Percentiles rank a stretch among this genome's conserved stretches.
Evolutionary conservation across 2,797 vertebrate species (phyloP).

Genomic region (Schizothorax lantsangensis): DNA sequence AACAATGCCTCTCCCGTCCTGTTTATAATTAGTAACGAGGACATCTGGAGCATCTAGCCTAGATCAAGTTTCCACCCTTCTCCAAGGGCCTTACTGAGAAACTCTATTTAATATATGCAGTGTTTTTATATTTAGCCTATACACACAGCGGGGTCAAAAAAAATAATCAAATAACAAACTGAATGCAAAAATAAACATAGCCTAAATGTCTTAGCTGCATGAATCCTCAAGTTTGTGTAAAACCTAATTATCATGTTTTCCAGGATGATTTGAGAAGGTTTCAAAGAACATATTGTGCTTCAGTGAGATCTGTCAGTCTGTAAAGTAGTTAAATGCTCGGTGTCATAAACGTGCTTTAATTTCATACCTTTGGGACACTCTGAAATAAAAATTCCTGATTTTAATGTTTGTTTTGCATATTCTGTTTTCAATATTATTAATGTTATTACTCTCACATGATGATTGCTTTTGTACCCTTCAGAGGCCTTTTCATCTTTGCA

Average conservation of each 20-base stretch:
- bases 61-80: constrained; percentile 34
- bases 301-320: background rate
- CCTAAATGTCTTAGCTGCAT: background rate
- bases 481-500: background rate
- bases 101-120: background rate
- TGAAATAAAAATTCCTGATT: background rate
- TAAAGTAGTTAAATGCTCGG: background rate
- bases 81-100: background rate
- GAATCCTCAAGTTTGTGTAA: background rate
- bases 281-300: background rate
- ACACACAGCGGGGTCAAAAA: no score
- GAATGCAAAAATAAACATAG: background rate
- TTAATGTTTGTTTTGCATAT: background rate
- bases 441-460: background rate
- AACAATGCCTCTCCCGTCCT: background rate
- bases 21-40: constrained; percentile 36
- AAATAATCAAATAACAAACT: no score
- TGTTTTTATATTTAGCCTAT: background rate
- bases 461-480: background rate
- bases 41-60: constrained; percentile 25
- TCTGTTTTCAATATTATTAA: background rate
- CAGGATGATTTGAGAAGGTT: background rate
- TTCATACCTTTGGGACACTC: background rate
- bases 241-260: background rate
- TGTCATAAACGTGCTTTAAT: background rate